phyloP scores from a whole-genome alignment of 2,113 vertebrate genomes.

The Oryzias woworae region DNA sequence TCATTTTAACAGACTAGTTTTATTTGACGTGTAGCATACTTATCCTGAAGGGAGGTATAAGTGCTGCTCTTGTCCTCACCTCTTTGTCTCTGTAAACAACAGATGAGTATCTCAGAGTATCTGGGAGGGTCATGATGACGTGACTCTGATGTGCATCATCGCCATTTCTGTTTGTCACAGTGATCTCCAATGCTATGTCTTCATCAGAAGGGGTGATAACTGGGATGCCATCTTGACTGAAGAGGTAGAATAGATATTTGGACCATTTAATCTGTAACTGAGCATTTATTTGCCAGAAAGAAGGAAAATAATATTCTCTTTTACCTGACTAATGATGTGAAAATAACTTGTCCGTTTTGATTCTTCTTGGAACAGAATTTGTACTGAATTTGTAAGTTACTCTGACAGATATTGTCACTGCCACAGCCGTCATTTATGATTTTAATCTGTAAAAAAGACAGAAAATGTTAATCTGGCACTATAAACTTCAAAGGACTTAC shows the following conservation, averaged over 20 bases:
- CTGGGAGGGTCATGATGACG: slow-evolving; percentile 79
- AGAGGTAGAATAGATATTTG: background rate
- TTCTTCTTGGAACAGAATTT: slow-evolving; percentile 81
- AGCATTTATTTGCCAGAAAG: too few species aligned
- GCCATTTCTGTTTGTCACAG: slow-evolving; percentile 85
- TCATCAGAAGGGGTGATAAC: slow-evolving; percentile 86
- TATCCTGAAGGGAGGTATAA: background rate
- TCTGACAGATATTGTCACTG: slow-evolving; percentile 85
- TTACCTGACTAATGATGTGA: slow-evolving; percentile 73
- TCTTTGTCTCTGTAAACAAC: slow-evolving; percentile 64
- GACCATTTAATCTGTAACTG: background rate
- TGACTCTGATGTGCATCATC: slow-evolving; percentile 89
- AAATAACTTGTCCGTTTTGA: slow-evolving; percentile 77
- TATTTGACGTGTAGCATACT: background rate
- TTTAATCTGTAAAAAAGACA: slow-evolving; percentile 23
- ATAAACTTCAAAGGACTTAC: background rate
- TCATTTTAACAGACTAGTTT: background rate
- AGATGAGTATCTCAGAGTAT: slow-evolving; percentile 81
- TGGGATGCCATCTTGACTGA: slow-evolving; percentile 80
- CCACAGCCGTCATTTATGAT: slow-evolving; percentile 56
- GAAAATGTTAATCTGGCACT: background rate
- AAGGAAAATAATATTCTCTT: background rate
- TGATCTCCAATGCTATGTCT: slow-evolving; percentile 87
- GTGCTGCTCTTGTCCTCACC: slow-evolving; percentile 58
- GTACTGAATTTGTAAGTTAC: slow-evolving; percentile 85